These are phyloP conservation scores for Drosophila bocki DNA, from an alignment of 1,140 invertebrate genomes.

Conservation along the genomic window DNA sequence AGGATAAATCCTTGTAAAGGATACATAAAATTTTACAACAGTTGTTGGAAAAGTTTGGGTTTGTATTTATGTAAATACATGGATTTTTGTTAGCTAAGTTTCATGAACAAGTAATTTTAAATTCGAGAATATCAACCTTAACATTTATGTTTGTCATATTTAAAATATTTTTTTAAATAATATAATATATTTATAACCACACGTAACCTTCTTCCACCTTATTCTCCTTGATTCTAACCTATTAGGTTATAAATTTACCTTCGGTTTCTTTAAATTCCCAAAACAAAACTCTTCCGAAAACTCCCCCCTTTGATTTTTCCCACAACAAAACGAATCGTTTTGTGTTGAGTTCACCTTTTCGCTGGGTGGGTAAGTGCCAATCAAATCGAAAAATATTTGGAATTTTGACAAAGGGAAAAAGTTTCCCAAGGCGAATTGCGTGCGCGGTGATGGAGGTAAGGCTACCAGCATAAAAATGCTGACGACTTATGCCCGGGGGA, in stretches of 20 bases:
- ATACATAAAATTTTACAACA: constrained; percentile 68
- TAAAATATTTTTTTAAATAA: not conserved
- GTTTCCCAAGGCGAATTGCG: constrained; percentile 80
- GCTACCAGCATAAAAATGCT: constrained; percentile 82
- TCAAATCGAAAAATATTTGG: constrained; percentile 64
- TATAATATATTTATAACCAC: not conserved
- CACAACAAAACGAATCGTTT: constrained; percentile 59
- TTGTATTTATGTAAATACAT: not conserved
- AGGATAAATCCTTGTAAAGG: constrained; percentile 36
- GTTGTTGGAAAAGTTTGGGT: constrained; percentile 48
- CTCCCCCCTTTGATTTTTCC: constrained; percentile 46
- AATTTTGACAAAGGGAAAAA: constrained; percentile 75
- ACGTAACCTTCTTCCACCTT: not conserved
- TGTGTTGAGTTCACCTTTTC: constrained; percentile 50
- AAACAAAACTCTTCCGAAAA: constrained; percentile 28
- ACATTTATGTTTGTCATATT: not conserved
- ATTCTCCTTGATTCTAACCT: not conserved
- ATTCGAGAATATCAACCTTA: not conserved
- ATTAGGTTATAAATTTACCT: constrained; percentile 20
- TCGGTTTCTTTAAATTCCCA: constrained; percentile 27
- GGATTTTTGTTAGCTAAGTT: not conserved
- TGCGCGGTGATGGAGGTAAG: constrained; percentile 44
- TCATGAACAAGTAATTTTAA: not conserved
- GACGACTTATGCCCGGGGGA: constrained; percentile 48
- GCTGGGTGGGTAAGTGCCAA: constrained; percentile 66